Conservation (phyloP, 2,888 invertebrate genomes). For the Athripsodes cinereus region DNA sequence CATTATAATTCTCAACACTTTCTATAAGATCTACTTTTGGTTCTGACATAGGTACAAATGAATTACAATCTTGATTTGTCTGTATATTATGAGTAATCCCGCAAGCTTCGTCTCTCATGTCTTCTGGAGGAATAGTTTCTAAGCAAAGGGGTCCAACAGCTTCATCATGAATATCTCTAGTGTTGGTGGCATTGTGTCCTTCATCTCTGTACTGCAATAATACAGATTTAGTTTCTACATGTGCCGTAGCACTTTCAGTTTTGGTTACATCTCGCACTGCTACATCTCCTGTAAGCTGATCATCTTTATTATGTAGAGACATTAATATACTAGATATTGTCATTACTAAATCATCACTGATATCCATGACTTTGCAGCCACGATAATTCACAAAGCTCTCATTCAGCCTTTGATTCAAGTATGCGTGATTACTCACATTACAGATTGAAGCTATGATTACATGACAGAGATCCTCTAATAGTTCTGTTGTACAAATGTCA, state of each 20-base stretch:
- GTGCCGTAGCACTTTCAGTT: background rate
- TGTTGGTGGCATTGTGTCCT: background rate
- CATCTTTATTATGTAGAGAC: background rate
- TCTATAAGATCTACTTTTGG: conserved; percentile 45
- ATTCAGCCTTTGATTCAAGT: conserved; percentile 38
- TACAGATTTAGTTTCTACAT: background rate
- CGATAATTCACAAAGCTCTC: conserved; percentile 39
- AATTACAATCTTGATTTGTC: background rate
- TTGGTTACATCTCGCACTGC: background rate
- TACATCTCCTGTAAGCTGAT: background rate
- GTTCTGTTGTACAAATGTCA: conserved; percentile 47
- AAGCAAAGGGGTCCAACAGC: background rate
- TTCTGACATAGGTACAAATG: conserved; percentile 29
- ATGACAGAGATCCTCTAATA: conserved; percentile 47
- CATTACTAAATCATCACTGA: conserved; percentile 30
- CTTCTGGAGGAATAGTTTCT: conserved; percentile 1
- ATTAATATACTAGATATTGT: conserved; percentile 17
- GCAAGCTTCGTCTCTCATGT: background rate
- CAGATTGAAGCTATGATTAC: conserved; percentile 41
- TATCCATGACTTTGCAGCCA: conserved; percentile 35
- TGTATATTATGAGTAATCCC: background rate
- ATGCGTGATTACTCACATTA: conserved; percentile 41
- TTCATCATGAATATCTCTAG: conserved; percentile 6
- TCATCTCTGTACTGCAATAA: background rate
- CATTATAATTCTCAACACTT: conserved; percentile 56